Evolutionary conservation across 1,140 invertebrate genomes (phyloP).

Genomic region (Plodia interpunctella): DNA sequence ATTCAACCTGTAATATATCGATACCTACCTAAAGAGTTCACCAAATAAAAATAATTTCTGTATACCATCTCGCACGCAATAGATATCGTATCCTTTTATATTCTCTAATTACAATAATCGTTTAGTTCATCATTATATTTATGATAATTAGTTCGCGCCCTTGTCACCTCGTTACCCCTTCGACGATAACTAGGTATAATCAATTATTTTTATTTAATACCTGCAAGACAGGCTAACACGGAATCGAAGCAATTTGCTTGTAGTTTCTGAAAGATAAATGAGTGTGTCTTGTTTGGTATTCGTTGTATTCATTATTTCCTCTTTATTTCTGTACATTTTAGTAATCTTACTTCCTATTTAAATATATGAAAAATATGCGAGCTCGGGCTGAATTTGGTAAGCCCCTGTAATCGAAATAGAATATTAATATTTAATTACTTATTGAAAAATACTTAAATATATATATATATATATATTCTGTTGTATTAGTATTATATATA

Average conservation of each 20-base stretch:
- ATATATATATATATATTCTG: too few species aligned
- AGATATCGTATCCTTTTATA: background rate
- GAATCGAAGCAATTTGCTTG: background rate
- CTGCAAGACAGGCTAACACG: background rate
- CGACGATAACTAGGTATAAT: too few species aligned
- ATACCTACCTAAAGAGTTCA: too few species aligned
- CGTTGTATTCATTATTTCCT: background rate
- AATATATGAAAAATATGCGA: too few species aligned
- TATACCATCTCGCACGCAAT: too few species aligned
- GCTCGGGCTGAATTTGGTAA: too few species aligned
- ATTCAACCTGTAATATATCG: too few species aligned
- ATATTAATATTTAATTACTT: too few species aligned
- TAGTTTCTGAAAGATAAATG: constrained; percentile 1
- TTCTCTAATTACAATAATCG: background rate
- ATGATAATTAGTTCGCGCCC: constrained; percentile 1
- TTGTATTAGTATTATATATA: too few species aligned
- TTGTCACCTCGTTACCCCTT: background rate
- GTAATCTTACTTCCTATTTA: background rate
- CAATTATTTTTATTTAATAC: background rate
- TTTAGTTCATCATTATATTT: background rate
- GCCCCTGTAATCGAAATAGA: too few species aligned
- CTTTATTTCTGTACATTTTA: background rate
- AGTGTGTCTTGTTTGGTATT: background rate
- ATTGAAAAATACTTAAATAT: too few species aligned
- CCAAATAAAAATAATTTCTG: too few species aligned